Base-by-base conservation (phyloP, 2,888 invertebrate species). In the Anthophora plumipes region DNA sequence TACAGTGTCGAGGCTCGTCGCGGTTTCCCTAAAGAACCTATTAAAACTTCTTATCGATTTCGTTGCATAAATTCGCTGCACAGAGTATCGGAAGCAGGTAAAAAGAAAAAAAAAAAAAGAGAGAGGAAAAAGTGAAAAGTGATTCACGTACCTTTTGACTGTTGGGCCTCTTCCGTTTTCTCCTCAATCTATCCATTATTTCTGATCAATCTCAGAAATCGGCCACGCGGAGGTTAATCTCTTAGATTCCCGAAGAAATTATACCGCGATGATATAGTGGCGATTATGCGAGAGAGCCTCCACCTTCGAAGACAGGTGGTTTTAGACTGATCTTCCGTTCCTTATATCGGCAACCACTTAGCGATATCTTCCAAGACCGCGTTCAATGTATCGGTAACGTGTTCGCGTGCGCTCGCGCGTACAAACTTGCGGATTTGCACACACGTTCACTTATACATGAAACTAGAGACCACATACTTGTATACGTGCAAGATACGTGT, bases 261-360 rank as follows among this genome's bases (percentile, higher is more conserved):
- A 5, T 46, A 59, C 17, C 25, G 31, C 31, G 31, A 31, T 31
- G 31, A 4, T 17, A 39, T 1, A 22, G 60, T 25, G 9, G 12
- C 25, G 48, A 75, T 67, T 52, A 55, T 50, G n/a, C 50, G 74
- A 60, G 72, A 76, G 80, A 76, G 72, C 82, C 81, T 85, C 89
- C 89, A 90, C 84, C 89, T 85, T 84, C 79, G 63, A 69, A 64
- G 82, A 87, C 91, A 91, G 90, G 90, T 90, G 85, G 82, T 90
- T 86, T 86, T 84, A 85, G 85, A 92, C 91, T 91, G 92, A 90
- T 89, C 89, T 86, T 86, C 83, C 83, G 85, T 83, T 85, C 87
- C 83, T 86, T 85, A 87, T 90, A 91, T 91, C 90, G 91, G 85
- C 82, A 85, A 85, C 89, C 91, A 91, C 91, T 92, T 90, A 90